Evolutionary conservation across 2,113 vertebrate genomes (phyloP), one percentile per base, ranked within the genome.

Genomic region (Sander vitreus): DNA sequence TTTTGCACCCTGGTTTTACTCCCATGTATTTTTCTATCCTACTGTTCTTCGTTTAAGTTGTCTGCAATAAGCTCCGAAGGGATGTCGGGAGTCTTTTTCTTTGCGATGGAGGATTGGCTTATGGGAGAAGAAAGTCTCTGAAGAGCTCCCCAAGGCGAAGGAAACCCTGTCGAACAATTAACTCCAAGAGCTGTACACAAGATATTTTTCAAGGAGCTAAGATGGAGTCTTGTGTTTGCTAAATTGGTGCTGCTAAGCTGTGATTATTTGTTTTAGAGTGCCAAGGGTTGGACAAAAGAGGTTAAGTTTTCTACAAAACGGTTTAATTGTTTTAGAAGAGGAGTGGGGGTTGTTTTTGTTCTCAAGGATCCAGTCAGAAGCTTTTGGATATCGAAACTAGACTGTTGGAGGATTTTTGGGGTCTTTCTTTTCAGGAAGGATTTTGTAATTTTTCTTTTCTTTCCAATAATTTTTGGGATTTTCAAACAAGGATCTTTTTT

Each of bases 351-450:
- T 79, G 71, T 69, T 89, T 73, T 81, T 71, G 64, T 83, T 90
- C 76, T 73, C 51, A 65, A 76, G 91, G 90, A 90, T 93, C 65
- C 48, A 72, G n/a, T 59, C 76, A 76, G 85, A 85, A 86, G 76
- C 80, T 82, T 88, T 86, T 70, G 93, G 92, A 93, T 94, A 92
- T 85, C 85, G 10, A 55, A 45, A 79, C 53, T 81, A 85, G 86
- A 91, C 90, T 91, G 68, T 81, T 81, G 74, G 76, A 91, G 84
- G 85, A 86, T 85, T 90, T 90, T 89, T 80, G 67, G 82, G 76
- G 67, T 89, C 81, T 91, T 86, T 91, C 74, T 85, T 89, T 88
- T 88, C 62, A 50, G 45, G 65, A 78, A 83, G 80, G 85, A 87
- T 88, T 91, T 92, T 91, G 54, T 76, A 39, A 25, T 91, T 78